Evolutionary conservation across 2,797 vertebrate species (phyloP), one percentile per base, ranked within the genome.

Genomic region (Lagodon rhomboides): DNA sequence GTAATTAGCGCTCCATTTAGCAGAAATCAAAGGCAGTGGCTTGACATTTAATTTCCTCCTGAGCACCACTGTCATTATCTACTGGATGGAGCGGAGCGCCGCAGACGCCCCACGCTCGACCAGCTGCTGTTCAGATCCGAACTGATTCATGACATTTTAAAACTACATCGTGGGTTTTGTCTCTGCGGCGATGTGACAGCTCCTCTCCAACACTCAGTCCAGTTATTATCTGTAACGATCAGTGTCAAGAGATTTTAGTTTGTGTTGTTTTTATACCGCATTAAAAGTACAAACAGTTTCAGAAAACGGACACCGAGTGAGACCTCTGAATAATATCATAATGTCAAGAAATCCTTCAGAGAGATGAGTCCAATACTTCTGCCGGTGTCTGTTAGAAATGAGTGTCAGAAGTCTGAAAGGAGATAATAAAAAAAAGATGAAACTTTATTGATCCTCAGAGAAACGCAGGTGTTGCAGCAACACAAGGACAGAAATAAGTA

Each of bases 11-110:
- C 60, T 84, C 58, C 71, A 72, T 91, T 92, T 88, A 82, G 80
- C 80, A 81, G 61, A 85, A 91, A 85, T 88, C 86, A 91, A 75
- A 90, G 87, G 79, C 73, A 76, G 74, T 22, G 68, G 79, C 65
- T 82, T 92, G 91, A 91, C 85, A 88, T 90, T 90, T 88, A 79
- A 85, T 90, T 91, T 90, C 82, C 87, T 86, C 59, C 58, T 47
- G 86, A 87, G 75, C 63, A 10, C 51, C 34, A 25, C 58, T 74
- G 75, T 84, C 82, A 66, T 85, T 78, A 75, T 78, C 64, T 44
- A 30, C 72, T 59, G 79, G 72, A 73, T 69, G 72, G 61, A 72
- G 64, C 1, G 5, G 11, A 67, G 53, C 11, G 41, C 46, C 12
- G 27, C 20, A 5, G 60, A 64, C 41, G 15, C n/a, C 41, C 4